Evolutionary conservation across 2,113 vertebrate species (phyloP).

Genomic region (Anguilla rostrata): DNA sequence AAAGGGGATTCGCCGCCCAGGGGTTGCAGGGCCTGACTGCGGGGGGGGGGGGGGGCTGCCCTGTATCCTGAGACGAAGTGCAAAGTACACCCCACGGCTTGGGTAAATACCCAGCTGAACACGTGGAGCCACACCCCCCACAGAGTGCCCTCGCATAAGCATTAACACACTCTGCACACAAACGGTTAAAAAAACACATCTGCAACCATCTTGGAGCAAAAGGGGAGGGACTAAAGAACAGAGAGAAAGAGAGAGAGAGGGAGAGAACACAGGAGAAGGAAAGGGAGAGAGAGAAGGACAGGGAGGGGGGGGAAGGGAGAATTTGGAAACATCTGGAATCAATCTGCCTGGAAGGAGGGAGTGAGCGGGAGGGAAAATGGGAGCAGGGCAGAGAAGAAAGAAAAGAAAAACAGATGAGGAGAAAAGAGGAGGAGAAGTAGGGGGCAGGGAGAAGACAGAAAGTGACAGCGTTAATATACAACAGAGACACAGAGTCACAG

Average conservation of each 20-base stretch:
- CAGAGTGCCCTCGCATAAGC: too few relatives aligned
- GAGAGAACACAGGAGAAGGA: too few relatives aligned
- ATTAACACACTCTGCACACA: too few relatives aligned
- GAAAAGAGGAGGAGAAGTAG: conserved; percentile 33
- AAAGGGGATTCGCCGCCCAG: not conserved
- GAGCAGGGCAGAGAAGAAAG: conserved; percentile 42
- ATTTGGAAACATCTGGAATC: conserved; percentile 72
- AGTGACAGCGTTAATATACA: conserved; percentile 34
- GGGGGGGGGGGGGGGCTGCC: not conserved
- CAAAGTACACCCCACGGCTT: not conserved
- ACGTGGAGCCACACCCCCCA: not conserved
- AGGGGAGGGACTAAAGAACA: conserved; percentile 42
- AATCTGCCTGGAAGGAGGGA: conserved; percentile 58
- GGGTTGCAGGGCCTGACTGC: not conserved
- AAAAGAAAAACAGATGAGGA: conserved; percentile 32
- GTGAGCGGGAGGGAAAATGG: conserved; percentile 29
- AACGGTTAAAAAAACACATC: too few relatives aligned
- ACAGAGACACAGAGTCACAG: conserved; percentile 41
- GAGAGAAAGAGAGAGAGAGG: not conserved
- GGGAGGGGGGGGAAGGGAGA: conserved; percentile 37
- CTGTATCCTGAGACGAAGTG: not conserved
- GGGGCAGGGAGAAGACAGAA: conserved; percentile 35
- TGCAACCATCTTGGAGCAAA: too few relatives aligned
- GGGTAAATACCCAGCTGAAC: not conserved
- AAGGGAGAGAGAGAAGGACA: conserved; percentile 23